A percentile compares a stretch with the other conserved stretches of the same genome.
phyloP scores from a whole-genome alignment of 2,113 vertebrate species.

The Hippocampus mohnikei region DNA sequence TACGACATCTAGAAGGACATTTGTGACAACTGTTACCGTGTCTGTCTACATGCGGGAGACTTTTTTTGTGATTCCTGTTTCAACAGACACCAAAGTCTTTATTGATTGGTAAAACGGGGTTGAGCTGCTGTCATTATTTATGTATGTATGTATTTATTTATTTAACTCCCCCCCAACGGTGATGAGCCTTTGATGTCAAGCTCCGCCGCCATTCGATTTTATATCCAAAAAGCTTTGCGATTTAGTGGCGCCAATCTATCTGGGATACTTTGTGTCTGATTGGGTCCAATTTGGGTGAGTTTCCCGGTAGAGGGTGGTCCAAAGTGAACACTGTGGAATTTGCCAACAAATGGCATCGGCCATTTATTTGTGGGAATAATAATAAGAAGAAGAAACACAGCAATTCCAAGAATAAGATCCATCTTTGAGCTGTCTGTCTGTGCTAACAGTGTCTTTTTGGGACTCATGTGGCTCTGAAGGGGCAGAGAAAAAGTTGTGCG shows the following conservation, averaged over 20 bases:
- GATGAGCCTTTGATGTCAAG: no score
- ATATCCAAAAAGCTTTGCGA: background rate
- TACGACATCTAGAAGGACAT: no score
- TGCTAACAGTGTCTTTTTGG: constrained; percentile 72
- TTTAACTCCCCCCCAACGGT: no score
- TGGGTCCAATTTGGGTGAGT: background rate
- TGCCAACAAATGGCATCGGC: background rate
- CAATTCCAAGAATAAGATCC: constrained; percentile 71
- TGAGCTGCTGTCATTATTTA: no score
- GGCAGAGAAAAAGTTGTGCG: background rate
- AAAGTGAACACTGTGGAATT: background rate
- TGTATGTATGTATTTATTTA: no score
- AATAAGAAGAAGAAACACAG: constrained; percentile 68
- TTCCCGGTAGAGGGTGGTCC: background rate
- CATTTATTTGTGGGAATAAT: background rate
- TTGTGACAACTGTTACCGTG: no score
- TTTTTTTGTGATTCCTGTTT: no score
- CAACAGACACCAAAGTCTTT: no score
- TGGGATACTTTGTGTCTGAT: background rate
- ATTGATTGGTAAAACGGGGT: no score
- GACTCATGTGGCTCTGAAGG: constrained; percentile 22
- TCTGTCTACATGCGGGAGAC: no score
- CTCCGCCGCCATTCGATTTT: no score
- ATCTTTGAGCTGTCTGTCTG: constrained; percentile 66
- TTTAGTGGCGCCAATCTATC: background rate